Evolutionary conservation across 2,797 vertebrate genomes (phyloP).

Genomic region (Ptychobarbus kaznakovi): DNA sequence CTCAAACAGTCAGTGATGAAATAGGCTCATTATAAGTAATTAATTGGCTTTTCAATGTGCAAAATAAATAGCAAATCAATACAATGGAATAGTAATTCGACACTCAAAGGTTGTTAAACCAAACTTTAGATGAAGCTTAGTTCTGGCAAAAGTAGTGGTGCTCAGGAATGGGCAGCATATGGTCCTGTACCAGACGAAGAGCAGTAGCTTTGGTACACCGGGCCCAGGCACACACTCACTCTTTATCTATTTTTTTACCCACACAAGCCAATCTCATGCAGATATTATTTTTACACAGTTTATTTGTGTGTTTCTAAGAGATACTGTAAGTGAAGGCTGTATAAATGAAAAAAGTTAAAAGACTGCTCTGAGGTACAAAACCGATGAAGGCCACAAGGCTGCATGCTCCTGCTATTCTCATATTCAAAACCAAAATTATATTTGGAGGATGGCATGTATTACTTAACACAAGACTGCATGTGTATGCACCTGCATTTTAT

Average conservation of each 20-base stretch:
- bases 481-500: conserved; percentile 29
- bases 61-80: conserved; percentile 62
- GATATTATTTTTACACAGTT: conserved; percentile 3
- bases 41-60: conserved; percentile 45
- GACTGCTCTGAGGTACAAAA: conserved; percentile 25
- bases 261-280: conserved; percentile 25
- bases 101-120: conserved; percentile 33
- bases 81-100: conserved; percentile 48
- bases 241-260: background rate
- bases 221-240: conserved; percentile 24
- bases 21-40: conserved; percentile 18
- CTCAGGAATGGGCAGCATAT: conserved; percentile 72
- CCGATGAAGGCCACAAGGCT: conserved; percentile 46
- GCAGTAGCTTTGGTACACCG: conserved; percentile 51
- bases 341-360: conserved; percentile 30
- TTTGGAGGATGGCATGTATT: background rate
- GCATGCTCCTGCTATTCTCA: conserved; percentile 34
- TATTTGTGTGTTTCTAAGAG: conserved; percentile 23
- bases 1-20: conserved; percentile 47
- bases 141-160: conserved; percentile 57
- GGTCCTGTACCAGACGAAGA: conserved; percentile 20
- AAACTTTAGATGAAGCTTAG: conserved; percentile 31
- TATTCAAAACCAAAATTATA: conserved; percentile 28
- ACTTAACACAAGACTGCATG: conserved; percentile 18
- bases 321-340: conserved; percentile 21